Percentiles rank a stretch among this genome's conserved stretches.
Evolutionary conservation across 1,140 invertebrate species (phyloP).

Genomic region (Dinoponera quadriceps): DNA sequence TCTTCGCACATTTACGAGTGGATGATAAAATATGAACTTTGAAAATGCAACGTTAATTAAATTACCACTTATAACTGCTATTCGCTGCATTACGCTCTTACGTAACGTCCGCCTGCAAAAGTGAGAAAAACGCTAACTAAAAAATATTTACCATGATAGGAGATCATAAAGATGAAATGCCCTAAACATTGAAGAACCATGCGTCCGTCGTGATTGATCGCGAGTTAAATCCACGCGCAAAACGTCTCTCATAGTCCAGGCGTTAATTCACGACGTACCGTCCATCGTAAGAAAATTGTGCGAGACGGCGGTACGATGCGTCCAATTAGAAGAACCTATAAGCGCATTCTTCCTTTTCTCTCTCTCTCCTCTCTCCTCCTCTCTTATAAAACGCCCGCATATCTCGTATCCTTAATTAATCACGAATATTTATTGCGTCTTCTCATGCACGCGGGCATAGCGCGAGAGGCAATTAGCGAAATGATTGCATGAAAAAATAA

Average conservation of each 20-base stretch:
- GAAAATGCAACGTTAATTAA: slow-evolving; percentile 24
- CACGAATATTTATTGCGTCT: slow-evolving; percentile 77
- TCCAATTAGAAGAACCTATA: slow-evolving; percentile 72
- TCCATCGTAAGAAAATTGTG: slow-evolving; percentile 54
- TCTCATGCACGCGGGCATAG: slow-evolving; percentile 64
- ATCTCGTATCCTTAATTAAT: slow-evolving; percentile 74
- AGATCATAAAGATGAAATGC: neutral
- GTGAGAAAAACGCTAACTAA: neutral
- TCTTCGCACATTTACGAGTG: neutral
- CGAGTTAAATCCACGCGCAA: neutral
- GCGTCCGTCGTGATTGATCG: neutral
- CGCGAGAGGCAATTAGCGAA: slow-evolving; percentile 76
- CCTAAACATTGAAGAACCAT: neutral
- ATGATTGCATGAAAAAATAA: slow-evolving; percentile 68
- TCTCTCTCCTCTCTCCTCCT: neutral
- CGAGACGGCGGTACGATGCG: slow-evolving; percentile 52
- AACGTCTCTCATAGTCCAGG: neutral
- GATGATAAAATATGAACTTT: slow-evolving; percentile 4
- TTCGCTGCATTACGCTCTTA: slow-evolving; percentile 17
- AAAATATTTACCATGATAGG: neutral
- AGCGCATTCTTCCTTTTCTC: slow-evolving; percentile 37
- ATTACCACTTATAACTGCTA: slow-evolving; percentile 9
- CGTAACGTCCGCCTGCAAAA: neutral
- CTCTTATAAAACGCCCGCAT: slow-evolving; percentile 53
- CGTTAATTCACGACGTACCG: slow-evolving; percentile 6